phyloP scores from a whole-genome alignment of 2,797 vertebrate genomes.

The Oophaga sylvatica region DNA sequence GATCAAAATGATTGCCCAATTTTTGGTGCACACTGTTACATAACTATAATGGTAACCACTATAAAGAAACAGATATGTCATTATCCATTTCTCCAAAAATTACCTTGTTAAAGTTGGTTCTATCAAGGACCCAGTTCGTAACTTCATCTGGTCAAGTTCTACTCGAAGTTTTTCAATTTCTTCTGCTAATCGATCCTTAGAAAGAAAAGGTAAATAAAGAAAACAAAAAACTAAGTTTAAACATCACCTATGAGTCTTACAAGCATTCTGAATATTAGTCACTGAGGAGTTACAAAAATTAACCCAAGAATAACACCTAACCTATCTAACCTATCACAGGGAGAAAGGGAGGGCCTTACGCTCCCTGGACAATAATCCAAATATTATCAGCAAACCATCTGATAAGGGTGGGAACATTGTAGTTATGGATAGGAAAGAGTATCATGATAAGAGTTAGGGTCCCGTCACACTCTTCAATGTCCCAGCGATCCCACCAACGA shows the following conservation, averaged over 20 bases:
- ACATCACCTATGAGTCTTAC: background rate
- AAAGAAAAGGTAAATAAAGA: conserved; percentile 2
- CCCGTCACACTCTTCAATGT: no score
- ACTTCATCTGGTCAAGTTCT: conserved; percentile 91
- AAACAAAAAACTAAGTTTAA: background rate
- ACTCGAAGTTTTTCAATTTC: conserved; percentile 94
- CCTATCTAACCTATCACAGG: no score
- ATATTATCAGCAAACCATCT: no score
- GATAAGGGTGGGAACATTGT: no score
- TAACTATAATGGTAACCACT: background rate
- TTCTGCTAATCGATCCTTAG: conserved; percentile 90
- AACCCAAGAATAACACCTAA: no score
- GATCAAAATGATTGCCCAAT: no score
- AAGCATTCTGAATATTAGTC: background rate
- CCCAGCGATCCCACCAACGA: no score
- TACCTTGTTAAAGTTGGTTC: conserved; percentile 93
- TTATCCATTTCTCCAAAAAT: background rate
- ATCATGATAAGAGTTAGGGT: no score
- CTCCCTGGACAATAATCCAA: no score
- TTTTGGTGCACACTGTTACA: background rate
- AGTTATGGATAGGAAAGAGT: no score
- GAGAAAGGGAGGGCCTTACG: no score
- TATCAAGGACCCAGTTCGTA: conserved; percentile 92
- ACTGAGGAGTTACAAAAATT: no score
- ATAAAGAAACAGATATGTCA: background rate